Base-by-base conservation (phyloP, 2,888 invertebrate species). In the Drosophila niveifrons region DNA sequence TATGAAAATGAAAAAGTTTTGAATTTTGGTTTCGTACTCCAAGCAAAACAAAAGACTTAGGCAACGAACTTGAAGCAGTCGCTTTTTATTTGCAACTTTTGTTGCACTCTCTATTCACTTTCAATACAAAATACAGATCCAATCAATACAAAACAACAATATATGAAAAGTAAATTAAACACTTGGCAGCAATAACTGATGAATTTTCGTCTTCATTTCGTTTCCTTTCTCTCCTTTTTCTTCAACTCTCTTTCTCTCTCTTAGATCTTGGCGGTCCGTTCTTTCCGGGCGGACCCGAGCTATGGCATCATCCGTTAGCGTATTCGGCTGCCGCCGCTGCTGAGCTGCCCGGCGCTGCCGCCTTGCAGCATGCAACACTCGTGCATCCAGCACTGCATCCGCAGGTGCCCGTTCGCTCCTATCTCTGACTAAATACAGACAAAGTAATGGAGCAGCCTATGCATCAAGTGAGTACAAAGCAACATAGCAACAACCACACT, bases 321-420 rank as follows among this genome's bases (percentile, higher is more conserved):
- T 96, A 96, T 92, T 95, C 95, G 86, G 94, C 94, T 66, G 94
- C 94, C 72, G 96, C 96, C 58, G 94, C 94, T 46, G 96, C 96
- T 79, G 97, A 98, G 93, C 94, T 98, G 92, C 97, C 96, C 74
- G 96, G 96, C 78, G 95, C 95, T 68, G 94, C 96, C 88, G 94
- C 96, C 85, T 94, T 97, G 90, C 97, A 97, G 93, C 97, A 97
- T 93, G 96, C 95, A 82, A 96, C 98, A 84, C 95, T 98, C 92
- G 97, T 98, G 92, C 98, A 98, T 94, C 98, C 98, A 93, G 98
- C 98, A 93, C 96, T 98, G 94, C 98, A 98, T 94, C 97, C 98
- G 93, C 98, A 98, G 96, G 97, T 98, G 94, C 98, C 98, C 93
- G 98, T 98, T 93, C 97, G 97, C 94, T 97, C 97, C 94, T 97